phyloP scores from a whole-genome alignment of 2,797 vertebrate genomes.

The Oreochromis mossambicus region DNA sequence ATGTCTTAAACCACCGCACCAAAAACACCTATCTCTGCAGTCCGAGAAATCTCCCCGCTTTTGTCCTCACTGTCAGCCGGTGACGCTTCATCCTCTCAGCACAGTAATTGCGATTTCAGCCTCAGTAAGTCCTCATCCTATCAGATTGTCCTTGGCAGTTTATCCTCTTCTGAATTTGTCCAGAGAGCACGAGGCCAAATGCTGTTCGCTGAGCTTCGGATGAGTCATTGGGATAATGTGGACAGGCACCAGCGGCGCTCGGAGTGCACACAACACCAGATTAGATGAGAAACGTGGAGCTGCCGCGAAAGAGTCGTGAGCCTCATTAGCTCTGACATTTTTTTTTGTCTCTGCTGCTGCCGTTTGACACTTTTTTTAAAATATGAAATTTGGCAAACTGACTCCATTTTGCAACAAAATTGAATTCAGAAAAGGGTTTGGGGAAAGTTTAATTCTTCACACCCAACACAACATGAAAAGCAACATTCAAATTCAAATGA shows the following conservation, averaged over 20 bases:
- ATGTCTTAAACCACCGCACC: neutral
- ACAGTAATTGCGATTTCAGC: constrained; percentile 17
- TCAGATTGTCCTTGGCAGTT: constrained; percentile 56
- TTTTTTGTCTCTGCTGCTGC: neutral
- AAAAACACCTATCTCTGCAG: neutral
- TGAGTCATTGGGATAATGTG: constrained; percentile 59
- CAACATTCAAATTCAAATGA: neutral
- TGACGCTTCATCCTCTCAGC: neutral
- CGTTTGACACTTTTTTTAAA: neutral
- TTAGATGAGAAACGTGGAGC: constrained; percentile 29
- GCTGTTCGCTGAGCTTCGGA: constrained; percentile 23
- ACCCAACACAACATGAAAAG: neutral
- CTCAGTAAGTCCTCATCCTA: constrained; percentile 15
- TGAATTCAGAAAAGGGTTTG: neutral
- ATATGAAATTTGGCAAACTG: neutral
- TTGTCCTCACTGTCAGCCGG: neutral
- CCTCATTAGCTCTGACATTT: neutral
- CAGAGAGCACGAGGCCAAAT: constrained; percentile 32
- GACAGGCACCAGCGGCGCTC: constrained; percentile 38
- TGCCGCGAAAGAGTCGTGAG: constrained; percentile 6
- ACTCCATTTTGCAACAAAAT: neutral
- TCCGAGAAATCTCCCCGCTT: neutral
- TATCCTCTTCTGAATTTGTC: constrained; percentile 39
- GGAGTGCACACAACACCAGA: constrained; percentile 15
- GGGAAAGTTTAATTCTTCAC: neutral